Evolutionary conservation across 2,888 invertebrate genomes (phyloP), one percentile per base, ranked within the genome.

Genomic region (Diabrotica balteata): DNA sequence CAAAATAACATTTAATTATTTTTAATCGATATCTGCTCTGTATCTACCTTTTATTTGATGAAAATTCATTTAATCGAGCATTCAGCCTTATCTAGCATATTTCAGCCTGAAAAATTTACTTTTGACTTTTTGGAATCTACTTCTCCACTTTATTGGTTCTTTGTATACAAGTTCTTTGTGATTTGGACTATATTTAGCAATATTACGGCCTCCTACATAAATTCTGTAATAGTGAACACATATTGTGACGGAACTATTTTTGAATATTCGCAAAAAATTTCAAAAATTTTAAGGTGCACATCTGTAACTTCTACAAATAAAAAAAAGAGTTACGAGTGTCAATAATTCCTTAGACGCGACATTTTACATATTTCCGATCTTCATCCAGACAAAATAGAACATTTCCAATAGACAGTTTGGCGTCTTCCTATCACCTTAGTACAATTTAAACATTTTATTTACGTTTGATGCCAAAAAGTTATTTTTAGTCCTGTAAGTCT

Each of bases 401-500:
- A 32, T 32, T 32, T 32, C 3, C 32, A 32, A 32, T 32, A 64
- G 69, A 63, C 65, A 49, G 68, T 64, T 55, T 68, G 65, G 62
- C 68, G 61, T 61, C 63, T 55, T 58, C 32, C 46, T 50, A 45
- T 66, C 46, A 60, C 59, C 45, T 57, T 51, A 32, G 45, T 50
- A 51, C 59, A 55, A 46, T 60, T 11, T 50, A 53, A 10, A 17
- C 49, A 49, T 57, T 65, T 59, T 65, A 59, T 59, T 59, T 17
- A 46, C 59, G 53, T 43, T 9, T 53, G 47, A 44, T 58, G 64
- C 57, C 68, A 61, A 22, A 58, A 63, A 60, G 47, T 65, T 65
- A 68, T 64, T 68, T 65, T 58, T 65, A 47, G 68, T 53, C 62
- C 17, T 53, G 45, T 59, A 67, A 51, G 62, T 59, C 49, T 59